phyloP scores from a whole-genome alignment of 2,888 invertebrate species.

The Agrilus cyanescens region DNA sequence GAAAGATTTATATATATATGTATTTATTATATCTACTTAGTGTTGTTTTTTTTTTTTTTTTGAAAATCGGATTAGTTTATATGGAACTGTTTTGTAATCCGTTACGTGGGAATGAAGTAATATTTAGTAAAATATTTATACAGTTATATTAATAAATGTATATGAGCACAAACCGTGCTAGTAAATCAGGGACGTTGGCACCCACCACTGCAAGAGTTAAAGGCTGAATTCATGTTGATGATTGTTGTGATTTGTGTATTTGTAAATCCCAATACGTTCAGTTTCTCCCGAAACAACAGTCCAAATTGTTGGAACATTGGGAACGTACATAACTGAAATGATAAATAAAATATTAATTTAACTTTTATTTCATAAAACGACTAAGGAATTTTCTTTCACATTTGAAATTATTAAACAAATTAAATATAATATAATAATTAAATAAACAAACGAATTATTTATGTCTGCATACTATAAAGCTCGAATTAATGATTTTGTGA shows the following conservation, averaged over 20 bases:
- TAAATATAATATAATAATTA: too few relatives aligned
- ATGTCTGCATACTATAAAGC: too few relatives aligned
- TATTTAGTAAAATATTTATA: not conserved
- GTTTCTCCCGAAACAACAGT: conserved; percentile 54
- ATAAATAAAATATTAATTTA: conserved; percentile 7
- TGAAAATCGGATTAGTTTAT: too few relatives aligned
- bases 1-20: too few relatives aligned
- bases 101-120: not conserved
- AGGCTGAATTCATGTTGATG: conserved; percentile 58
- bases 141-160: conserved; percentile 1
- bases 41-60: too few relatives aligned
- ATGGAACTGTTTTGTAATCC: not conserved
- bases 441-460: too few relatives aligned
- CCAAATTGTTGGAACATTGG: conserved; percentile 63
- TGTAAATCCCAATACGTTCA: conserved; percentile 46
- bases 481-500: too few relatives aligned
- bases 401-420: too few relatives aligned
- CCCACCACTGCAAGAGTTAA: conserved; percentile 58
- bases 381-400: too few relatives aligned
- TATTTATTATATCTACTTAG: too few relatives aligned
- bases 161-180: not conserved
- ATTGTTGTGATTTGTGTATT: conserved; percentile 58
- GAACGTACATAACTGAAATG: conserved; percentile 50
- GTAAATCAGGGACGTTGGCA: conserved; percentile 6
- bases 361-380: too few relatives aligned